phyloP scores from a whole-genome alignment of 2,888 invertebrate genomes.

The Eulithis prunata region DNA sequence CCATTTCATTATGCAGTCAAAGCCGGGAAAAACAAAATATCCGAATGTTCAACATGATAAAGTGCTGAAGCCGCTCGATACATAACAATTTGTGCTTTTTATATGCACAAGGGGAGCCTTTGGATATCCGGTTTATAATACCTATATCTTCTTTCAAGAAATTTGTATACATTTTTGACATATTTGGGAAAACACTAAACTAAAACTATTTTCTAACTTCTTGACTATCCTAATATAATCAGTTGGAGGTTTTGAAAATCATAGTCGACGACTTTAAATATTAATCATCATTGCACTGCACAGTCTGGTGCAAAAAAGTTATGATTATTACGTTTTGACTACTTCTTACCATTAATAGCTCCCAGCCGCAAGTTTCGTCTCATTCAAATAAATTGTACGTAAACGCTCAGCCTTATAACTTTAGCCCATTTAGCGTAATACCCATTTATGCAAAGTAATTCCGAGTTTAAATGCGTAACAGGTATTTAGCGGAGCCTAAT shows the following conservation, averaged over 20 bases:
- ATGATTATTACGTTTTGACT: conserved; percentile 22
- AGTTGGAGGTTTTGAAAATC: too few relatives aligned
- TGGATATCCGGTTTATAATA: not conserved
- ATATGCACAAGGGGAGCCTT: conserved; percentile 11
- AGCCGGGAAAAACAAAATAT: conserved; percentile 68
- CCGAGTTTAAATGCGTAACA: conserved; percentile 44
- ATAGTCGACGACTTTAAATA: too few relatives aligned
- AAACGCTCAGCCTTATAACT: conserved; percentile 37
- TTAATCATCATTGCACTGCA: not conserved
- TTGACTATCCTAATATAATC: too few relatives aligned
- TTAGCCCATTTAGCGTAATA: conserved; percentile 39
- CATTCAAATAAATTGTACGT: conserved; percentile 27
- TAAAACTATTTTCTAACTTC: too few relatives aligned
- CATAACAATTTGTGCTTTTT: conserved; percentile 23
- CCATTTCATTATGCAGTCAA: conserved; percentile 69
- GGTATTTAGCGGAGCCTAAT: conserved; percentile 41
- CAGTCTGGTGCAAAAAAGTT: conserved; percentile 20
- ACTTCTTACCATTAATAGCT: conserved; percentile 17
- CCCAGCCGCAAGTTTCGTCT: conserved; percentile 17
- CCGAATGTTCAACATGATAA: conserved; percentile 59
- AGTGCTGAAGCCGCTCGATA: conserved; percentile 51
- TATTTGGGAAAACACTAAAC: too few relatives aligned
- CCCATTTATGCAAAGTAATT: conserved; percentile 43
- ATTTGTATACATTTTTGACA: too few relatives aligned
- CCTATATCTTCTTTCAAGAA: not conserved